These are phyloP conservation scores for Bombus sibiricus DNA, from an alignment of 1,140 invertebrate species.

Conservation along the genomic window DNA sequence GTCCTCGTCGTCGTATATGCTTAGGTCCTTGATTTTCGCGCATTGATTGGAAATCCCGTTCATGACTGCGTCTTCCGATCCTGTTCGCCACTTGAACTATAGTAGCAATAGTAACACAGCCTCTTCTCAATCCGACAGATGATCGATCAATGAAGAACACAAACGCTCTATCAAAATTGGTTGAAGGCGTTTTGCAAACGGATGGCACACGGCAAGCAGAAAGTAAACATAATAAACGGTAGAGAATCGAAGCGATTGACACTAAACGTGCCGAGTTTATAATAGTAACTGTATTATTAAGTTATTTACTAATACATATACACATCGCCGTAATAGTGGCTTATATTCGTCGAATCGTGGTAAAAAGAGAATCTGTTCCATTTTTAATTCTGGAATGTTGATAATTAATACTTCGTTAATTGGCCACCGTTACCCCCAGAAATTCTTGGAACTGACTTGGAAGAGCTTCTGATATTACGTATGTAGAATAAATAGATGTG, in stretches of 20 bases:
- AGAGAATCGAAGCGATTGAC: background rate
- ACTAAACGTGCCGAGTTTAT: background rate
- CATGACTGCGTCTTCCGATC: slow-evolving; percentile 63
- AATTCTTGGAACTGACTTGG: background rate
- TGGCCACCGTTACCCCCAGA: background rate
- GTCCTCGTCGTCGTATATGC: slow-evolving; percentile 71
- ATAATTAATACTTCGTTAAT: background rate
- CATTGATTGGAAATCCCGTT: slow-evolving; percentile 73
- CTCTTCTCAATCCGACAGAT: background rate
- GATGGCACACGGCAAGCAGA: background rate
- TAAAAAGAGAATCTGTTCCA: background rate
- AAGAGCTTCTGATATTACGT: background rate
- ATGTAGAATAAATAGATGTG: background rate
- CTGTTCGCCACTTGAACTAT: too few species aligned
- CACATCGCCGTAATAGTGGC: background rate
- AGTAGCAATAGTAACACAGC: background rate
- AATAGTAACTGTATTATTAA: background rate
- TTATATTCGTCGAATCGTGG: background rate
- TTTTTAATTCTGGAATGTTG: background rate
- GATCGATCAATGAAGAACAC: background rate
- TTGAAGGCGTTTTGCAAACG: background rate
- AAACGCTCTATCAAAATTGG: background rate
- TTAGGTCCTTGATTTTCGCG: slow-evolving; percentile 70
- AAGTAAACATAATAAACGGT: background rate
- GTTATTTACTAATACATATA: background rate